Evolutionary conservation across 2,888 invertebrate species (phyloP).

Genomic region (Sipha maydis): DNA sequence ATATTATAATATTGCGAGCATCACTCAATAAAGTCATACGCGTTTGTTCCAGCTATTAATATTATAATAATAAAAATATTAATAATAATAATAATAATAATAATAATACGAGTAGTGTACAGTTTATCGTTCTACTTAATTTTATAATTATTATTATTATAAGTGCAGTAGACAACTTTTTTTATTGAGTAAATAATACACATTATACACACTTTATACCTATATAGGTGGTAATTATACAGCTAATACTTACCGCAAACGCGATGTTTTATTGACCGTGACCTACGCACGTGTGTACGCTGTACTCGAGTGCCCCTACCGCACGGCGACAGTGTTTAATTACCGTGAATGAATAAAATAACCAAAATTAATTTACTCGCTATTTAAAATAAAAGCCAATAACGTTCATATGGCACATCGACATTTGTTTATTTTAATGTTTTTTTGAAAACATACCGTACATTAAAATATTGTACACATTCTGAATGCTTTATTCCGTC

Average conservation of each 20-base stretch:
- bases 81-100: too few species aligned
- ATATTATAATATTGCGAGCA: neutral
- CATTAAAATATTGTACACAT: neutral
- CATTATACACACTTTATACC: too few species aligned
- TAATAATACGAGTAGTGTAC: neutral
- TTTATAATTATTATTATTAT: neutral
- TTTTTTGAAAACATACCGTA: neutral
- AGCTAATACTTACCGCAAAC: neutral
- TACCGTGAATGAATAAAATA: neutral
- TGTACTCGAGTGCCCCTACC: neutral
- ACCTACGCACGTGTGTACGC: slow-evolving; percentile 25
- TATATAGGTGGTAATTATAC: too few species aligned
- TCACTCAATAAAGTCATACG: neutral
- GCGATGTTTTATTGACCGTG: slow-evolving; percentile 56
- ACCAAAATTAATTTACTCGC: neutral
- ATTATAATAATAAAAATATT: neutral
- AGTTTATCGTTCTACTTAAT: neutral
- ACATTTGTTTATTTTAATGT: neutral
- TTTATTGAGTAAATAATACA: neutral
- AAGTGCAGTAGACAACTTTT: neutral
- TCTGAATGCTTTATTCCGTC: neutral
- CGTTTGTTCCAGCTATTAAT: neutral
- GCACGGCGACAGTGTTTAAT: neutral
- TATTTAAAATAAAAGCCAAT: slow-evolving; percentile 17
- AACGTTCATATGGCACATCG: neutral